Conservation (phyloP, 1,140 invertebrate genomes). For the Hetaerina americana region DNA sequence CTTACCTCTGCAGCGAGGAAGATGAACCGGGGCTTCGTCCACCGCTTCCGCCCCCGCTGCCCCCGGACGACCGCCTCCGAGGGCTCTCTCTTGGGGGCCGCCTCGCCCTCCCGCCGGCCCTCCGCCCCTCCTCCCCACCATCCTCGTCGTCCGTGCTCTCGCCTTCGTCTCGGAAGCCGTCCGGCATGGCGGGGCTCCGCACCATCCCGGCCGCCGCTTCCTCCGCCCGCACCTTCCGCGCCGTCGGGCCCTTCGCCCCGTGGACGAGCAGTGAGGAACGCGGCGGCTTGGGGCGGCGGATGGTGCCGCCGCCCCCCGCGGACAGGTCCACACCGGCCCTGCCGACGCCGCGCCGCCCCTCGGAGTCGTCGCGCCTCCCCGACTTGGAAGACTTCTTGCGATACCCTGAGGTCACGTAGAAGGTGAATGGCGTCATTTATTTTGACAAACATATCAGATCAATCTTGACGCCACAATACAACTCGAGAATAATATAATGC, state of each 20-base stretch:
- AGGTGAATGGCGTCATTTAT: not conserved
- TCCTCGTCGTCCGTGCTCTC: constrained; percentile 23
- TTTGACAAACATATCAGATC: no score
- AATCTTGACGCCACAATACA: no score
- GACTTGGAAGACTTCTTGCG: not conserved
- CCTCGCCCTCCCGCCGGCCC: constrained; percentile 39
- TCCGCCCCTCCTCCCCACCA: not conserved
- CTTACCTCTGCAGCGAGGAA: constrained; percentile 14
- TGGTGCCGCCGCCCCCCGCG: no score
- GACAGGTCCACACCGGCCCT: not conserved
- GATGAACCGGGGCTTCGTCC: constrained; percentile 26
- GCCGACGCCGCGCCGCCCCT: not conserved
- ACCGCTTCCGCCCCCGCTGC: constrained; percentile 23
- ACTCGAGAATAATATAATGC: no score
- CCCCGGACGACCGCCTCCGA: constrained; percentile 41
- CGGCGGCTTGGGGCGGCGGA: not conserved
- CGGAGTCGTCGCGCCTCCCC: not conserved
- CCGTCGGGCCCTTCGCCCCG: not conserved
- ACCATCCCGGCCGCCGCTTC: constrained; percentile 28
- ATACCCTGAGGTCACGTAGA: not conserved
- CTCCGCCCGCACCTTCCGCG: constrained; percentile 13
- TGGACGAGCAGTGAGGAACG: not conserved
- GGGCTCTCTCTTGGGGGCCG: constrained; percentile 45
- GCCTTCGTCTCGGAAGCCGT: constrained; percentile 22
- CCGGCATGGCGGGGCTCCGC: constrained; percentile 28